A percentile compares a stretch with the other conserved stretches of the same genome.
Evolutionary conservation across 2,797 vertebrate genomes (phyloP).

Genomic region (Heterohyrax brucei): DNA sequence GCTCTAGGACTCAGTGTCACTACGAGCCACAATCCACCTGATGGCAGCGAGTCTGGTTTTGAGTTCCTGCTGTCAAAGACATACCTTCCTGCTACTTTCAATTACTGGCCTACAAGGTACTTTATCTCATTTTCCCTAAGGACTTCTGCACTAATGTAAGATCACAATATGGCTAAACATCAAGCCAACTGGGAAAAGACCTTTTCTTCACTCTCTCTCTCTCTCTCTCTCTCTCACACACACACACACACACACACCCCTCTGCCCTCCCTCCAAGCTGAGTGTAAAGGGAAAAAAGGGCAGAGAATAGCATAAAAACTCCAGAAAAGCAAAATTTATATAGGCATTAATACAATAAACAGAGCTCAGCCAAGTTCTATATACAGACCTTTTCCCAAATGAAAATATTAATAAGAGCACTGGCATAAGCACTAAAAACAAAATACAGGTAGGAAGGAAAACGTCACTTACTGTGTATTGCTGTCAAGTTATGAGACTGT

Average conservation of each 20-base stretch:
- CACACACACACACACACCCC: not conserved
- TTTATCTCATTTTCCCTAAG: constrained; percentile 9
- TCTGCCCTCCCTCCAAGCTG: not conserved
- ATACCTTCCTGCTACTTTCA: constrained; percentile 32
- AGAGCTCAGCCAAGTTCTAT: not conserved
- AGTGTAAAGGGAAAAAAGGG: not conserved
- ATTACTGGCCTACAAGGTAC: not conserved
- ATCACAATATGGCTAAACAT: constrained; percentile 13
- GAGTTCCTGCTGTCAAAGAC: constrained; percentile 7
- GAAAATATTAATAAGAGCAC: constrained; percentile 55
- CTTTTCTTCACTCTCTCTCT: not conserved
- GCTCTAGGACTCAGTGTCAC: too few species aligned
- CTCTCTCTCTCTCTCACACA: not conserved
- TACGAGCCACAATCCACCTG: too few species aligned
- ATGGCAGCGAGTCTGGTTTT: not conserved
- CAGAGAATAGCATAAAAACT: constrained; percentile 5
- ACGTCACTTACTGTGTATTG: constrained; percentile 89
- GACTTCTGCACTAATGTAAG: constrained; percentile 24
- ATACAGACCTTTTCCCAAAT: constrained; percentile 43
- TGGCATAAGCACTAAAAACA: constrained; percentile 35
- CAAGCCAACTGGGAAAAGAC: not conserved
- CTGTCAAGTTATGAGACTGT: constrained; percentile 87
- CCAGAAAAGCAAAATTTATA: constrained; percentile 41
- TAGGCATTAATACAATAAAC: not conserved
- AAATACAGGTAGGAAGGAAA: constrained; percentile 60